Evolutionary conservation across 2,888 invertebrate genomes (phyloP).

Genomic region (Venustoraphidia nigricollis): DNA sequence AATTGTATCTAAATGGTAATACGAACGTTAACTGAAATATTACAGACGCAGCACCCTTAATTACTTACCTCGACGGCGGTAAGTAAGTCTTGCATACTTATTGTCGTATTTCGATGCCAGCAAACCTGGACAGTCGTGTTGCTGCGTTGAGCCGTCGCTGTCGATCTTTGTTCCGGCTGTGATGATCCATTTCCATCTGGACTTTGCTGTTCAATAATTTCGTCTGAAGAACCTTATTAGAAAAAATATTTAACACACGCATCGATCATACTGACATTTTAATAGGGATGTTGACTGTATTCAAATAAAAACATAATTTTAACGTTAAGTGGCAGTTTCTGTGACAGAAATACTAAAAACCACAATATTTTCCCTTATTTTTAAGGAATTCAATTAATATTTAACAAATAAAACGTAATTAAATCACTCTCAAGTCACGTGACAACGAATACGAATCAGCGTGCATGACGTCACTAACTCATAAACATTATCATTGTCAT

Average conservation of each 20-base stretch:
- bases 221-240: constrained; percentile 49
- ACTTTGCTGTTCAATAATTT: constrained; percentile 47
- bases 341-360: too few species aligned
- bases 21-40: neutral
- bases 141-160: constrained; percentile 46
- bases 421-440: too few species aligned
- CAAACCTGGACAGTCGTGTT: constrained; percentile 88
- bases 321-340: too few species aligned
- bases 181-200: constrained; percentile 31
- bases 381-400: too few species aligned
- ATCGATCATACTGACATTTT: neutral
- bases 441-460: too few species aligned
- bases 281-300: too few species aligned
- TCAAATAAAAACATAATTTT: too few species aligned
- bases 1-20: neutral
- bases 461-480: too few species aligned
- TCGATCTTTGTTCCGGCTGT: constrained; percentile 12
- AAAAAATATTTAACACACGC: neutral
- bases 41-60: neutral
- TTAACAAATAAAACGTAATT: too few species aligned
- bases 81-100: constrained; percentile 60
- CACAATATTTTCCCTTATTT: too few species aligned
- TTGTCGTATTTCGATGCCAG: constrained; percentile 88
- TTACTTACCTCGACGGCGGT: constrained; percentile 49
- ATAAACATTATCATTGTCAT: too few species aligned